Evolutionary conservation across 2,888 invertebrate species (phyloP), one percentile per base, ranked within the genome.

Genomic region (Diplazon laetatorius): DNA sequence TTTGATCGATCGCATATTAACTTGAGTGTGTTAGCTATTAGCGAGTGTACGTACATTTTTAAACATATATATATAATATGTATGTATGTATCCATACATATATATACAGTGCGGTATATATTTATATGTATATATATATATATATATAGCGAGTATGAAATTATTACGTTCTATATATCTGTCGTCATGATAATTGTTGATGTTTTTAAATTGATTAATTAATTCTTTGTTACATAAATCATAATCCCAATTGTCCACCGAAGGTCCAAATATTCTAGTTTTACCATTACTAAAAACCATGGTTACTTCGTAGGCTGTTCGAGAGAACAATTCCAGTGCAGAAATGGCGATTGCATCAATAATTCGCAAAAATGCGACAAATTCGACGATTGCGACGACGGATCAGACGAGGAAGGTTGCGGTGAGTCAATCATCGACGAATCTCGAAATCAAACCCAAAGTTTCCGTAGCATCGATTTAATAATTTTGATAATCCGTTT

Each of bases 241-340:
- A 62, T 70, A 30, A 66, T 60, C 16, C 6, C 57, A 35, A n/a
- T 37, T 59, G 52, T 48, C 22, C 48, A 12, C 20, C n/a, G 35
- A 55, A 60, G 39, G 48, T 39, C 44, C 35, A 52, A 55, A 52
- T 25, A 46, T 39, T 12, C 3, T 10, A 8, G 18, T 12, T 20
- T 66, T 50, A 9, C n/a, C 14, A n/a, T 25, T 22, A 35, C 50
- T 71, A 25, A 78, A 57, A 63, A 30, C 22, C 3, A n/a, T 18
- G 18, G 59, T 73, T 74, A 59, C 46, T 78, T 85, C 87, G 77
- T 90, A 95, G 95, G 93, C 83, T 97, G 97, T 89, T 89, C 91
- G 9, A 82, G 89, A 1, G 92, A 93, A 84, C 93, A 96, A 87
- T 96, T 94, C 92, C 93, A 93, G 79, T 97, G 97, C 88, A 88